A percentile compares a stretch with the other conserved stretches of the same genome.
Evolutionary conservation across 2,888 invertebrate genomes (phyloP).

Genomic region (Caenorhabditis plicata): DNA sequence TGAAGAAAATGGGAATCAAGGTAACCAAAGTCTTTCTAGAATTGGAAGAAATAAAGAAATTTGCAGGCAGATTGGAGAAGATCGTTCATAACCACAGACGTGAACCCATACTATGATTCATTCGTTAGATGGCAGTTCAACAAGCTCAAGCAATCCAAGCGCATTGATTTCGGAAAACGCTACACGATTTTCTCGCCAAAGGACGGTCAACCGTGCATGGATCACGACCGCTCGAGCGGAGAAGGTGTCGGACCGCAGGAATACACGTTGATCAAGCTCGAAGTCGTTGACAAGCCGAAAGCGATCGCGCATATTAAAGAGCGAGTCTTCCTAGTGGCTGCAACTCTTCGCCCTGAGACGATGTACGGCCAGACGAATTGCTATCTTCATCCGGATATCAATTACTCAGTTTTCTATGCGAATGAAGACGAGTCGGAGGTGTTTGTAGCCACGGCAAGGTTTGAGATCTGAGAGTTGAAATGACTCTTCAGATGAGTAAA

Average conservation of each 20-base stretch:
- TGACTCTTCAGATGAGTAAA: not conserved
- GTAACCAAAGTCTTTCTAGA: slow-evolving; percentile 69
- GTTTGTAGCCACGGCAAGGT: slow-evolving; percentile 77
- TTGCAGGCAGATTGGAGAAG: slow-evolving; percentile 91
- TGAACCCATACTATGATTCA: slow-evolving; percentile 93
- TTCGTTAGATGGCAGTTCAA: slow-evolving; percentile 96
- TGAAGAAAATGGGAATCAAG: slow-evolving; percentile 85
- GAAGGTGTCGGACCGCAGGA: slow-evolving; percentile 98
- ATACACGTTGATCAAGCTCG: slow-evolving; percentile 92
- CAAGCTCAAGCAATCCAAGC: slow-evolving; percentile 80
- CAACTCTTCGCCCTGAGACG: slow-evolving; percentile 96
- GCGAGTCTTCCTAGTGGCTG: slow-evolving; percentile 83
- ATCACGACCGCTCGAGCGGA: slow-evolving; percentile 91
- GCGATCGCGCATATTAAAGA: slow-evolving; percentile 69
- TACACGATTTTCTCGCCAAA: slow-evolving; percentile 93
- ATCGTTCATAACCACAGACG: slow-evolving; percentile 96
- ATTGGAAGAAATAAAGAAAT: slow-evolving; percentile 3
- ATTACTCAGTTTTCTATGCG: slow-evolving; percentile 77
- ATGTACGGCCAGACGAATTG: slow-evolving; percentile 99
- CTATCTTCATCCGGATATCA: slow-evolving; percentile 93
- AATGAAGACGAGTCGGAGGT: slow-evolving; percentile 74
- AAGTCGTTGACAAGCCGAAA: slow-evolving; percentile 71
- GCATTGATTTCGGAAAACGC: slow-evolving; percentile 90
- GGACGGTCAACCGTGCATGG: slow-evolving; percentile 99
- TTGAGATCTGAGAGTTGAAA: not conserved